phyloP scores from a whole-genome alignment of 2,113 vertebrate species.

The Pica pica region DNA sequence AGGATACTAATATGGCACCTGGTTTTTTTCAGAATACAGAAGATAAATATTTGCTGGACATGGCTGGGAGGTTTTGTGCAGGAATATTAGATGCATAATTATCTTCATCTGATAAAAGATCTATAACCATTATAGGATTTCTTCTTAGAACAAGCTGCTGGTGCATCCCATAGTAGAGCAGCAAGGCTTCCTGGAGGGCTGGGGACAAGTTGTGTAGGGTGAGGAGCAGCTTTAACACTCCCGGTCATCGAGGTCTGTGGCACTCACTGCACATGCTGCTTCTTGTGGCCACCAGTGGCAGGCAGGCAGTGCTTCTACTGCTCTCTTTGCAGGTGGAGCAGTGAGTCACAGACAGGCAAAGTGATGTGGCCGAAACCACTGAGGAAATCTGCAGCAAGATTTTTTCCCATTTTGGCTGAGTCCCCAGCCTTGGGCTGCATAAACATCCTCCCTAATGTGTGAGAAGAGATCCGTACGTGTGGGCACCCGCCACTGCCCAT shows the following conservation, averaged over 20 bases:
- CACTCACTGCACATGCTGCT: neutral
- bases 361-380: neutral
- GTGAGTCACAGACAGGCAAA: neutral
- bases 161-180: neutral
- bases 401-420: neutral
- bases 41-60: neutral
- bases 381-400: neutral
- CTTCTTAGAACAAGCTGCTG: neutral
- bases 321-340: neutral
- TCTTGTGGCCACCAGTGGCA: neutral
- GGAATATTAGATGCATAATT: neutral
- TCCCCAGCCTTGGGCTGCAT: neutral
- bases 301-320: neutral
- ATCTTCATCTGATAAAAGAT: neutral
- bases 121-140: neutral
- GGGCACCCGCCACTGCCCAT: neutral
- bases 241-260: accelerated
- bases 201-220: neutral
- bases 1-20: neutral
- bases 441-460: neutral
- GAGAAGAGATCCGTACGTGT: accelerated
- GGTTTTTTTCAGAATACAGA: neutral
- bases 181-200: neutral
- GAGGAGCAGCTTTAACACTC: neutral
- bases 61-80: accelerated